These are phyloP conservation scores for Pelvicachromis taeniatus DNA, from an alignment of 2,113 vertebrate species.

Conservation along the genomic window DNA sequence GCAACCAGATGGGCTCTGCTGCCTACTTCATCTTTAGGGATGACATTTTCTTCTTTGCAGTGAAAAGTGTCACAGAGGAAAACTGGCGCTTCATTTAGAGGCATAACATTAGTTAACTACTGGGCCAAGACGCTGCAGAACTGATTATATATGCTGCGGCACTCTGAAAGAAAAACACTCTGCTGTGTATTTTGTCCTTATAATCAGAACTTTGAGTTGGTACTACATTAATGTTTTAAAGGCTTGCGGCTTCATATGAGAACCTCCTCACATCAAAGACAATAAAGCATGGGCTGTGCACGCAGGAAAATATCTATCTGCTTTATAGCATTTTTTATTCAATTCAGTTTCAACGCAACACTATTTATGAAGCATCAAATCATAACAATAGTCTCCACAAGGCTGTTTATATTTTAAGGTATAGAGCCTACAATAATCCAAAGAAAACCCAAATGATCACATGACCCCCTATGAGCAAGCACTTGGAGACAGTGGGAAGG, in stretches of 20 bases:
- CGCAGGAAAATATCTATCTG: background rate
- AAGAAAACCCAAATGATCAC: background rate
- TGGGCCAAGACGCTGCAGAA: background rate
- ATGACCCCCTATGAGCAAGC: background rate
- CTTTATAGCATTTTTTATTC: background rate
- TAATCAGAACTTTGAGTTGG: background rate
- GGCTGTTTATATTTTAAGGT: background rate
- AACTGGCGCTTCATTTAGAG: constrained; percentile 26
- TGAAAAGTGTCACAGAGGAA: background rate
- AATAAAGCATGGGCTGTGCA: background rate
- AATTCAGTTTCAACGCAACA: background rate
- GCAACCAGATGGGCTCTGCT: constrained; percentile 53
- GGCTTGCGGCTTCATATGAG: background rate
- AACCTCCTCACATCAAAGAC: background rate
- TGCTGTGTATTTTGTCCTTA: background rate
- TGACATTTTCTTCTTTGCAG: constrained; percentile 30
- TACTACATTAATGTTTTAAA: background rate
- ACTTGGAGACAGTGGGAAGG: background rate
- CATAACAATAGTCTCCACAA: background rate
- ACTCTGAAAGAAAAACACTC: background rate
- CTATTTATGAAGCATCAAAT: background rate
- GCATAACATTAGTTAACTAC: background rate
- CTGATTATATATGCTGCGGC: background rate
- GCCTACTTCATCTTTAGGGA: constrained; percentile 33
- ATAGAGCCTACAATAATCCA: background rate